Evolutionary conservation across 2,113 vertebrate genomes (phyloP), one percentile per base, ranked within the genome.

Genomic region (Melospiza melodia): DNA sequence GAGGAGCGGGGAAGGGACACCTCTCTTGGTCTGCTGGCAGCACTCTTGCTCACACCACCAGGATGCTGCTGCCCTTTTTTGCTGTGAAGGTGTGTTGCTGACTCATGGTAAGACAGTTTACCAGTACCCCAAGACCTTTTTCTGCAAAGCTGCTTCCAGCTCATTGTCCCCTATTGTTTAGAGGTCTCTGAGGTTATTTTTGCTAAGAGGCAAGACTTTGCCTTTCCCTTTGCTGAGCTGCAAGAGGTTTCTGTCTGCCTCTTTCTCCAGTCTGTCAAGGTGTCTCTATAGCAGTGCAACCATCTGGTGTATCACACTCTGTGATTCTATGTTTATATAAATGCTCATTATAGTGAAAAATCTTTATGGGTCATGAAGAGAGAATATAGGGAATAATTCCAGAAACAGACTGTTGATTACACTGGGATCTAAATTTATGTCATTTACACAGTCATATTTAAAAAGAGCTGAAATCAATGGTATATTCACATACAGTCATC

Each of bases 361-460:
- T 31, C 46, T 79, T 85, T 31, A 39, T 46, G 20, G 12, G 23
- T 63, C 25, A 58, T 71, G 43, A 88, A 90, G 33, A 44, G 5
- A 54, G 43, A 85, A 84, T 54, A 69, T 43, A 73, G 35, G 83
- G 27, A 84, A 85, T 84, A 84, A 49, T 54, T 78, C 43, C 51
- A 83, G 76, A 87, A 92, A 62, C 28, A 90, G 31, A 23, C 22
- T 75, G 46, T 74, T 84, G 91, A 90, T 48, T 91, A 76, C 43
- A 51, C 14, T 49, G 58, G 30, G 74, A 63, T 52, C 30, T 71
- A 92, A 90, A 77, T 69, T 65, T 78, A 49, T 82, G 39, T 92
- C 8, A 58, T 75, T 74, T 82, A 55, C 23, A 37, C 9, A 90
- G 30, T 23, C 46, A 51, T 67, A 48, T 68, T 79, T 57, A 48